These are phyloP conservation scores for Gobionotothen gibberifrons DNA, from an alignment of 2,797 vertebrate genomes.

Conservation along the genomic window DNA sequence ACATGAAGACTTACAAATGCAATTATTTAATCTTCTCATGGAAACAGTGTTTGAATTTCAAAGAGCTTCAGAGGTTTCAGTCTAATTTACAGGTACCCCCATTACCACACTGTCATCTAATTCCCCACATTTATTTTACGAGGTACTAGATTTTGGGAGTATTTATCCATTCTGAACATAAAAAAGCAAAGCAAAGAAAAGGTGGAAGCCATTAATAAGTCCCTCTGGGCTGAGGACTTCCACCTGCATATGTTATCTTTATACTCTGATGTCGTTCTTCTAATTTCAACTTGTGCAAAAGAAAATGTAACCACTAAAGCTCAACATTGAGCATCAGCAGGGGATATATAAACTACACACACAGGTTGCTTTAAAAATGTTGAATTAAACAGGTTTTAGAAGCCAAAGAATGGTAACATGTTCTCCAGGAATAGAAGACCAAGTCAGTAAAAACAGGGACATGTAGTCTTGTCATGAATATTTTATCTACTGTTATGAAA, in stretches of 20 bases:
- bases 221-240: not conserved
- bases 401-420: not conserved
- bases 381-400: slow-evolving; percentile 8
- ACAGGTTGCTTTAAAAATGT: slow-evolving; percentile 13
- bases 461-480: slow-evolving; percentile 14
- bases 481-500: slow-evolving; percentile 39
- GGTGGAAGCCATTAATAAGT: not conserved
- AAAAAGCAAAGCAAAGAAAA: not conserved
- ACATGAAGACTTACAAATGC: not conserved
- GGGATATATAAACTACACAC: not conserved
- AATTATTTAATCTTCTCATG: not conserved
- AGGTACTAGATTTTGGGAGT: not conserved
- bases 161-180: not conserved
- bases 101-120: not conserved
- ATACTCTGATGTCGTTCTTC: slow-evolving; percentile 16
- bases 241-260: slow-evolving; percentile 1
- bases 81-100: not conserved
- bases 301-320: slow-evolving; percentile 1
- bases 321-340: slow-evolving; percentile 6
- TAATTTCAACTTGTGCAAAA: slow-evolving; percentile 11
- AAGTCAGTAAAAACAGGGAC: not conserved
- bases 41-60: not conserved
- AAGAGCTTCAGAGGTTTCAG: not conserved
- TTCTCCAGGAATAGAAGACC: not conserved
- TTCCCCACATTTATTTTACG: too few species aligned